Conservation (phyloP, 2,113 vertebrate genomes). For the Rhinogobius similis region DNA sequence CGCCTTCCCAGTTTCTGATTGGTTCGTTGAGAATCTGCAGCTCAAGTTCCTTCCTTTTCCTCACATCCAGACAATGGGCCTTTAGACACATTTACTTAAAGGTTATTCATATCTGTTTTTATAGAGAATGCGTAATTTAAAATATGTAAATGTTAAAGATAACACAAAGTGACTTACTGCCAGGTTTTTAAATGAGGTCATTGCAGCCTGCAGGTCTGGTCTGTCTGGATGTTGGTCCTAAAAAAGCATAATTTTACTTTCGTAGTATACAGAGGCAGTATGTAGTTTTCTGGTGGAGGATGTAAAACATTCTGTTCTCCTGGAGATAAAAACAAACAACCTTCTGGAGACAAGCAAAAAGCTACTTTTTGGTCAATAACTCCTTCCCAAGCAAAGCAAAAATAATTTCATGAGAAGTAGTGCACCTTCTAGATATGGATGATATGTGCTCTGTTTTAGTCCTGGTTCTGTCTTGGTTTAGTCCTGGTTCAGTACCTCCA, state of each 20-base stretch:
- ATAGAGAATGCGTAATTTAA: too few species aligned
- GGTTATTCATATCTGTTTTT: background rate
- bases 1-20: constrained; percentile 95
- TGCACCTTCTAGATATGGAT: too few species aligned
- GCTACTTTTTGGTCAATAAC: too few species aligned
- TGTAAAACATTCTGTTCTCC: too few species aligned
- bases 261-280: too few species aligned
- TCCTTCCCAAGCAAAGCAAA: too few species aligned
- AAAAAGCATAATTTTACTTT: background rate
- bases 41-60: constrained; percentile 94
- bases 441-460: background rate
- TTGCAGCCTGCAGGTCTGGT: constrained; percentile 88
- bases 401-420: too few species aligned
- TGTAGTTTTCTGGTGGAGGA: too few species aligned
- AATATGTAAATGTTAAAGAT: background rate
- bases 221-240: constrained; percentile 93
- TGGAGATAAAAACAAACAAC: too few species aligned
- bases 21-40: constrained; percentile 92
- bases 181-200: constrained; percentile 90
- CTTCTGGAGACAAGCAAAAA: too few species aligned
- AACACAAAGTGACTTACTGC: constrained; percentile 79
- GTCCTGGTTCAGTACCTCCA: constrained; percentile 79
- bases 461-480: background rate
- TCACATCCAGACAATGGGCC: constrained; percentile 91
- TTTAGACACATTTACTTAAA: constrained; percentile 45